Evolutionary conservation across 2,888 invertebrate species (phyloP).

Genomic region (Meganola albula): DNA sequence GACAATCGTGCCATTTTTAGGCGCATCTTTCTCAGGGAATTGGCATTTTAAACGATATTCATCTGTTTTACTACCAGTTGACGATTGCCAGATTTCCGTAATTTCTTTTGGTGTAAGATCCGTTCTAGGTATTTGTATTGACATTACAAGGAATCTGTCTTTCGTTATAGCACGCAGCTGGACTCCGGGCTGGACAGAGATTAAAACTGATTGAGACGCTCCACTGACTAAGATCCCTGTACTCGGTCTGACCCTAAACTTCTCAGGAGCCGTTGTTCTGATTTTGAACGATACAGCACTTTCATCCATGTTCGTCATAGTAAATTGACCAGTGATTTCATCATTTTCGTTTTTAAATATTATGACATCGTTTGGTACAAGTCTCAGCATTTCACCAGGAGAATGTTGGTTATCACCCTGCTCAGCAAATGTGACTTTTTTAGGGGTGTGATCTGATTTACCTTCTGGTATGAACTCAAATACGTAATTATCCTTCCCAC

Average conservation of each 20-base stretch:
- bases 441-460: constrained; percentile 56
- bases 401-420: constrained; percentile 58
- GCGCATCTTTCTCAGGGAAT: constrained; percentile 65
- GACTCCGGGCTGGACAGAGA: constrained; percentile 86
- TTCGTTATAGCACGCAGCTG: constrained; percentile 81
- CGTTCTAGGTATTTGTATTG: constrained; percentile 80
- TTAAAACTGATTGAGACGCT: constrained; percentile 80
- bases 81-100: constrained; percentile 84
- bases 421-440: constrained; percentile 66
- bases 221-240: constrained; percentile 85
- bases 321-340: constrained; percentile 82
- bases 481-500: constrained; percentile 85
- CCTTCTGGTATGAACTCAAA: constrained; percentile 84
- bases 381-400: constrained; percentile 76
- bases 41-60: constrained; percentile 85
- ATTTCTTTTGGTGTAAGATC: constrained; percentile 80
- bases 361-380: constrained; percentile 84
- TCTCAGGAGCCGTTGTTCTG: constrained; percentile 96
- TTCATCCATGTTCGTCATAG: constrained; percentile 83
- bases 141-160: constrained; percentile 94
- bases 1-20: constrained; percentile 47
- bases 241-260: constrained; percentile 94
- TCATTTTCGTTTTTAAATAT: constrained; percentile 81
- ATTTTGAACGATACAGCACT: constrained; percentile 81
- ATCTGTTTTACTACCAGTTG: constrained; percentile 79